Conservation (phyloP, 2,797 vertebrate species). For the Coregonus sp. region DNA sequence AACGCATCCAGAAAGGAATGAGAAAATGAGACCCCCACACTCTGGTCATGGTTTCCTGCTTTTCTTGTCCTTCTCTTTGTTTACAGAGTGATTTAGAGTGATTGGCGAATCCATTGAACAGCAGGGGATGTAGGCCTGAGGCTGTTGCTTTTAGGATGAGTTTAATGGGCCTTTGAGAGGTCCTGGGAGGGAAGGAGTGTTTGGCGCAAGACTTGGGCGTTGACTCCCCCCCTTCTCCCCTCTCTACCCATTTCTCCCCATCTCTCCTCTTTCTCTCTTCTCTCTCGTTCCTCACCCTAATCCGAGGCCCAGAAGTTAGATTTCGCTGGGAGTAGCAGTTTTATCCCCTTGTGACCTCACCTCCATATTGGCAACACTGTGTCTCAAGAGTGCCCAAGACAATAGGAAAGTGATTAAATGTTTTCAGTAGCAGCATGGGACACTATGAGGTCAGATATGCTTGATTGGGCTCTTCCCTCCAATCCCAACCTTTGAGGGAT, state of each 20-base stretch:
- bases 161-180: constrained; percentile 20
- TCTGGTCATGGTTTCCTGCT: not conserved
- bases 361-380: not conserved
- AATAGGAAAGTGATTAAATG: constrained; percentile 31
- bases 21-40: not conserved
- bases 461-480: constrained; percentile 31
- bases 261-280: not conserved
- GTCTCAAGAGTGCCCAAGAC: not conserved
- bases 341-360: not conserved
- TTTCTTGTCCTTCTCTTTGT: not conserved
- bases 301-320: not conserved
- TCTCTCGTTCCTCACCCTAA: not conserved
- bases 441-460: constrained; percentile 24
- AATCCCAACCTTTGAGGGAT: constrained; percentile 19
- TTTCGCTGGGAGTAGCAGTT: not conserved
- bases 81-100: constrained; percentile 14
- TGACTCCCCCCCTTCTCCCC: not conserved
- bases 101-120: constrained; percentile 8
- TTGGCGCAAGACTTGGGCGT: not conserved
- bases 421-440: constrained; percentile 41
- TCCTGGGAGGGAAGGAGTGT: not conserved
- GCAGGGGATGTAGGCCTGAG: not conserved
- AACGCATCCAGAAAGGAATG: not conserved
- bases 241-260: not conserved
- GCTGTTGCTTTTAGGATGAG: constrained; percentile 17